Evolutionary conservation across 2,113 vertebrate genomes (phyloP).

Genomic region (Burhinus bistriatus): DNA sequence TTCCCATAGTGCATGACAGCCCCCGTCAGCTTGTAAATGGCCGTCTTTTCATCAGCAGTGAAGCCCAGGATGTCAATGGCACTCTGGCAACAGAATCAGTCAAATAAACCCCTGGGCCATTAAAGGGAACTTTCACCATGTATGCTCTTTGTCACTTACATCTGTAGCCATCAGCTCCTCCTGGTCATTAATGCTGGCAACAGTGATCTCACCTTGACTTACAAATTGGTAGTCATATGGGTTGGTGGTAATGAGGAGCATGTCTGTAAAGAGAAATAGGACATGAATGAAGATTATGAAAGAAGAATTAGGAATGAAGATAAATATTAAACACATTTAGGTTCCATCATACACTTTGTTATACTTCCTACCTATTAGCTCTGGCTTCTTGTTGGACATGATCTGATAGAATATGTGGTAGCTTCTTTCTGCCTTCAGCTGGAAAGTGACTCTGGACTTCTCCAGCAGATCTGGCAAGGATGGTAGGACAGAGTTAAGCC

Average conservation of each 20-base stretch:
- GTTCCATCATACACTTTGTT: background rate
- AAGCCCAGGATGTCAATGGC: background rate
- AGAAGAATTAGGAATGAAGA: background rate
- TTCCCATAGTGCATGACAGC: background rate
- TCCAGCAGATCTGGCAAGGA: background rate
- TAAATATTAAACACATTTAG: background rate
- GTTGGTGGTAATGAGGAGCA: background rate
- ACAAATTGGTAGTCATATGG: background rate
- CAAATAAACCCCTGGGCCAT: background rate
- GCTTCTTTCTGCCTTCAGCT: background rate
- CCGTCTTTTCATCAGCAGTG: background rate
- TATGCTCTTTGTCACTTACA: conserved; percentile 44
- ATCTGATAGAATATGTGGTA: background rate
- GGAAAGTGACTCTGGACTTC: background rate
- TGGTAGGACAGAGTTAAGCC: background rate
- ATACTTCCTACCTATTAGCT: background rate
- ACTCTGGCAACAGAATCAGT: background rate
- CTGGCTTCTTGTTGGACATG: background rate
- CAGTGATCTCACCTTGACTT: background rate
- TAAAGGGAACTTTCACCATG: background rate
- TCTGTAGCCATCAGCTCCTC: conserved; percentile 75
- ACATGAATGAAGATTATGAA: background rate
- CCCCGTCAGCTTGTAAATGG: background rate
- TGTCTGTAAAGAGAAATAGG: background rate
- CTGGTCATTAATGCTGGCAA: conserved; percentile 57